Conservation (phyloP, 2,888 invertebrate species). For the Epicampocera succincta region DNA sequence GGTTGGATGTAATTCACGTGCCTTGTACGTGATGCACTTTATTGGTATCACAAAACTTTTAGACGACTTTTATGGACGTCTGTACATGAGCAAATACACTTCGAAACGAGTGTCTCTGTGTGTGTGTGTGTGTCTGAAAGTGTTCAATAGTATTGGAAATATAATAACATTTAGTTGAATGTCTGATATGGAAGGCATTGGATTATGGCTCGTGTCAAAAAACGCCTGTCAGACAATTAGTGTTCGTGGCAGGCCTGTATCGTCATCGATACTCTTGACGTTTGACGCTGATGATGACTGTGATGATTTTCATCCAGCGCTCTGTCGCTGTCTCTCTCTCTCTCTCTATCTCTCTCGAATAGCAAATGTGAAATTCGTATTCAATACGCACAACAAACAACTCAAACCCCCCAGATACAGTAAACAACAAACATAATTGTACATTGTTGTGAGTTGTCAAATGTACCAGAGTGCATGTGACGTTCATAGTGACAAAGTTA, state of each 20-base stretch:
- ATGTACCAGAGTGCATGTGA: constrained; percentile 61
- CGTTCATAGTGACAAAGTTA: constrained; percentile 68
- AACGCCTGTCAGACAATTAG: constrained; percentile 67
- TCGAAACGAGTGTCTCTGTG: background rate
- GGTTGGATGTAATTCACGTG: constrained; percentile 65
- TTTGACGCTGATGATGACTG: constrained; percentile 51
- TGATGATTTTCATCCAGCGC: constrained; percentile 22
- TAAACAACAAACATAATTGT: background rate
- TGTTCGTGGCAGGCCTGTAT: constrained; percentile 67
- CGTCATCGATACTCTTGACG: constrained; percentile 65
- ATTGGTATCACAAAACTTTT: constrained; percentile 65
- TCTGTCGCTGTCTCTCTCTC: background rate
- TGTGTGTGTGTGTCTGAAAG: background rate
- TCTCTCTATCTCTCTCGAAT: background rate
- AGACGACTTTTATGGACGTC: constrained; percentile 52
- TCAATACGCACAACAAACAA: constrained; percentile 12
- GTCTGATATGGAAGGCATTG: constrained; percentile 55
- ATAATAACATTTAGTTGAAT: constrained; percentile 6
- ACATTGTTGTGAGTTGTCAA: constrained; percentile 45
- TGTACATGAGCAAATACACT: constrained; percentile 41
- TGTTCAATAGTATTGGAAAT: constrained; percentile 36
- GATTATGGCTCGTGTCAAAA: constrained; percentile 49
- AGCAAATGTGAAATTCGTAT: constrained; percentile 36
- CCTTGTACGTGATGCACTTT: constrained; percentile 66
- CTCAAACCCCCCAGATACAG: background rate